Evolutionary conservation across 2,797 vertebrate genomes (phyloP).

Genomic region (Pampus argenteus): DNA sequence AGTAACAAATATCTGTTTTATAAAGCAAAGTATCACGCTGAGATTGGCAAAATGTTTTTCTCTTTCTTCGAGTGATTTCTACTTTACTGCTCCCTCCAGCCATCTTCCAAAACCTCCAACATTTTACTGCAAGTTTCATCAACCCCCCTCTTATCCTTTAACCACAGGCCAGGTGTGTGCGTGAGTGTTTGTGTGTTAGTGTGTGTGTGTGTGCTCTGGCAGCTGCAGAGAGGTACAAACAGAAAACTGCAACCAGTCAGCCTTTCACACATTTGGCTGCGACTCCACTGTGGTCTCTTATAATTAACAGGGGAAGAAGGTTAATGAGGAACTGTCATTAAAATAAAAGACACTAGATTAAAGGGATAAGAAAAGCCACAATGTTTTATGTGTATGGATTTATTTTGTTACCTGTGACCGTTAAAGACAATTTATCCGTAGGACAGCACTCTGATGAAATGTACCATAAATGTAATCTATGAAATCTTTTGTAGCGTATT

Average conservation of each 20-base stretch:
- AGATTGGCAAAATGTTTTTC: neutral
- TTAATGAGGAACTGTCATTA: constrained; percentile 52
- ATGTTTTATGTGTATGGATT: constrained; percentile 2
- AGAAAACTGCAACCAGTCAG: constrained; percentile 38
- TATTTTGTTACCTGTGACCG: constrained; percentile 11
- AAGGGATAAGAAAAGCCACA: constrained; percentile 43
- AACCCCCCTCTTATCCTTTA: constrained; percentile 29
- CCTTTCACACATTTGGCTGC: constrained; percentile 56
- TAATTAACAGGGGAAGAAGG: constrained; percentile 54
- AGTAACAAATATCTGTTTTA: constrained; percentile 2
- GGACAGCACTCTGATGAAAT: neutral
- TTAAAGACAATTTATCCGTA: neutral
- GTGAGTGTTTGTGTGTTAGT: neutral
- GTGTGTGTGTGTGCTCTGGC: constrained; percentile 12
- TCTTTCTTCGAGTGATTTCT: constrained; percentile 5
- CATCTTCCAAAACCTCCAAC: constrained; percentile 24
- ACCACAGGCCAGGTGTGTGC: constrained; percentile 55
- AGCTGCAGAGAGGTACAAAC: constrained; percentile 37
- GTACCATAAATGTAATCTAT: neutral
- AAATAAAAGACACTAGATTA: constrained; percentile 53
- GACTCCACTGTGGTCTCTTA: constrained; percentile 37
- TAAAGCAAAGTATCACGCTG: neutral
- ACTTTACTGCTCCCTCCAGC: constrained; percentile 9
- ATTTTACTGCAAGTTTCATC: constrained; percentile 37
- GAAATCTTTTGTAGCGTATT: neutral